phyloP scores from a whole-genome alignment of 2,113 vertebrate species.

The Pongo abelii region DNA sequence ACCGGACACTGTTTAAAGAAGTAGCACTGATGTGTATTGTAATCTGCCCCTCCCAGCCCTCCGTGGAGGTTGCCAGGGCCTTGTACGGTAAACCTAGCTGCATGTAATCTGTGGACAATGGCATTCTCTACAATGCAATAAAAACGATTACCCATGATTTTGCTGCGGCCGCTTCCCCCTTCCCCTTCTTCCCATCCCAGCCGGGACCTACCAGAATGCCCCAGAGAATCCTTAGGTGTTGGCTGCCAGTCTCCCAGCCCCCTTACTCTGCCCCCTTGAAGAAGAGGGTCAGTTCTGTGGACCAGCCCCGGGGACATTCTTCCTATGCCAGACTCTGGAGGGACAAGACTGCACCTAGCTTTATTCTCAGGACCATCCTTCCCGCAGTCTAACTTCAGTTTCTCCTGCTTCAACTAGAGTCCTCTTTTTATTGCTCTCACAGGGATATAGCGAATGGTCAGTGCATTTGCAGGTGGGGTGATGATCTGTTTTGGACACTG shows the following conservation, averaged over 20 bases:
- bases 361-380: background rate
- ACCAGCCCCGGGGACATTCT: background rate
- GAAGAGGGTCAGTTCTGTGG: too few relatives aligned
- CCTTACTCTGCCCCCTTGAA: background rate
- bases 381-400: background rate
- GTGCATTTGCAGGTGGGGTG: background rate
- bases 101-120: slow-evolving; percentile 94
- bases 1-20: slow-evolving; percentile 89
- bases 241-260: background rate
- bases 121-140: slow-evolving; percentile 96
- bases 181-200: background rate
- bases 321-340: background rate
- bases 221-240: background rate
- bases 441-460: background rate
- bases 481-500: background rate
- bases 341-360: background rate
- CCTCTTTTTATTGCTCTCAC: background rate
- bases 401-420: background rate
- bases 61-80: slow-evolving; percentile 90
- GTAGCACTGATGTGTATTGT: slow-evolving; percentile 88
- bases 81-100: slow-evolving; percentile 94
- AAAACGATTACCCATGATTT: slow-evolving; percentile 90
- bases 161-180: slow-evolving; percentile 40
- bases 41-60: slow-evolving; percentile 89
- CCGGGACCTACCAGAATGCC: background rate